A percentile compares a stretch with the other conserved stretches of the same genome.
Conservation (phyloP, 1,140 invertebrate species). For the Papilio dardanus region DNA sequence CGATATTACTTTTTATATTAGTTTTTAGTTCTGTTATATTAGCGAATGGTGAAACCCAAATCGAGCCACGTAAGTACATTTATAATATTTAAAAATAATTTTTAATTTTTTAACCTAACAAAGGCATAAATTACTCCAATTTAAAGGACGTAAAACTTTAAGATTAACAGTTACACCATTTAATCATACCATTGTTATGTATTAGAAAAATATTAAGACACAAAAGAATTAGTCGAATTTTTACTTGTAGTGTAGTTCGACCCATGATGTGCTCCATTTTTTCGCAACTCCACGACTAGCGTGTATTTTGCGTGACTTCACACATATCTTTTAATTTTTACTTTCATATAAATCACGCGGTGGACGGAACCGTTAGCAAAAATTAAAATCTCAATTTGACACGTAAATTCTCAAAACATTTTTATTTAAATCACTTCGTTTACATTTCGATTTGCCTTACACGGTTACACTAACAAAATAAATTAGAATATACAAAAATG, state of each 20-base stretch:
- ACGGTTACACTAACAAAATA: not conserved
- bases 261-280: no score
- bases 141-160: no score
- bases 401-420: not conserved
- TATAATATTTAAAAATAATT: not conserved
- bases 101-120: not conserved
- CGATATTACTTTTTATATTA: slow-evolving; percentile 1
- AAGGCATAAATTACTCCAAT: not conserved
- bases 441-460: not conserved
- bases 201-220: not conserved
- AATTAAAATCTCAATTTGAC: not conserved
- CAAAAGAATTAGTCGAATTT: not conserved
- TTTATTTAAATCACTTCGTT: not conserved
- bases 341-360: not conserved
- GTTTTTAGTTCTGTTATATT: slow-evolving; percentile 9
- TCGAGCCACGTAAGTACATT: slow-evolving; percentile 2
- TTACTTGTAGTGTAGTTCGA: no score
- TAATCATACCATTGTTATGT: not conserved
- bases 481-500: no score
- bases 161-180: not conserved
- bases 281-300: no score
- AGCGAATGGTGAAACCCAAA: slow-evolving; percentile 1
- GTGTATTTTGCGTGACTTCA: no score
- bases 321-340: no score
- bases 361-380: not conserved